phyloP scores from a whole-genome alignment of 2,797 vertebrate species.

The Lateolabrax maculatus region DNA sequence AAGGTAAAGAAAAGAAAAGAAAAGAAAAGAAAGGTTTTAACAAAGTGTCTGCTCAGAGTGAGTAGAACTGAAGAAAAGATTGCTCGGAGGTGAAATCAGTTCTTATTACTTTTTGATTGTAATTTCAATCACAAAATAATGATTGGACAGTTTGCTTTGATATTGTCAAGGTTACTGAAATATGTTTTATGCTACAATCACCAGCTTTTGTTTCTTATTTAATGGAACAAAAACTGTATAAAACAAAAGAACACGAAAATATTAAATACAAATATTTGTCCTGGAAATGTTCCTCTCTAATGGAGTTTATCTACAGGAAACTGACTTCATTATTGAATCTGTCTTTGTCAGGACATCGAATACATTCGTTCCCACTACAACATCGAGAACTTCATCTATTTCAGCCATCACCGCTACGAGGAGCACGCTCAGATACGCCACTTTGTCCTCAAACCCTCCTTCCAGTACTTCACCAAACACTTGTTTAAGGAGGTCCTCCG shows the following conservation, averaged over 20 bases:
- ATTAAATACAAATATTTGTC: neutral
- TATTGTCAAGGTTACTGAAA: neutral
- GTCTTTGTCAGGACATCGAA: conserved; percentile 88
- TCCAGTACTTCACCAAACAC: conserved; percentile 86
- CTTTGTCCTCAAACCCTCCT: conserved; percentile 86
- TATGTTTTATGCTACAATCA: neutral
- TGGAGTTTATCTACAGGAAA: neutral
- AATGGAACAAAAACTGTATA: neutral
- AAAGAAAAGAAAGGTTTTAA: neutral
- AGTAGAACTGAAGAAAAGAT: neutral
- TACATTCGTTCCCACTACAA: conserved; percentile 92
- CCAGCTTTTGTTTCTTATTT: neutral
- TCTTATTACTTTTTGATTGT: too few relatives aligned
- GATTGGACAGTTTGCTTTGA: too few relatives aligned
- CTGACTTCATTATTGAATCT: neutral
- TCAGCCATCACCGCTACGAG: conserved; percentile 86
- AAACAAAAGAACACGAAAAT: neutral
- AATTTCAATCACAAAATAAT: too few relatives aligned
- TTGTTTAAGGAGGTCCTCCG: conserved; percentile 93
- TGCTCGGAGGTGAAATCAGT: neutral
- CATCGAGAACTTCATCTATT: conserved; percentile 94
- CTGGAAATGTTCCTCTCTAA: neutral
- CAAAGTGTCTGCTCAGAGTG: neutral
- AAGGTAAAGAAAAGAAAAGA: neutral
- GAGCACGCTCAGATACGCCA: conserved; percentile 92